Conservation (phyloP, 2,113 vertebrate genomes). For the Cichladusa arquata region DNA sequence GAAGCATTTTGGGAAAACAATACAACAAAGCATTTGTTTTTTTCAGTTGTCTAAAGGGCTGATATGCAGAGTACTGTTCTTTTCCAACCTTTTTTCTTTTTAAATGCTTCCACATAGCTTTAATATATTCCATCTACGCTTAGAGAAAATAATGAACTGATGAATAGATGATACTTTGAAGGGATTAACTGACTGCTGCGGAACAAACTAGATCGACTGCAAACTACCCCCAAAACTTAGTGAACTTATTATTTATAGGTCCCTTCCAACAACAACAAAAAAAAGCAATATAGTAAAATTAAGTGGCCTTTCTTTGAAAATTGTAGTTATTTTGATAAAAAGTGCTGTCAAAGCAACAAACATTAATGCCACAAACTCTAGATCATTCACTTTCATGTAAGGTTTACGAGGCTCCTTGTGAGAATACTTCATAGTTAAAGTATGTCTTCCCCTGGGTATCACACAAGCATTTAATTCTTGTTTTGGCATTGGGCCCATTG, state of each 20-base stretch:
- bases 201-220: slow-evolving; percentile 32
- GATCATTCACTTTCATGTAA: slow-evolving; percentile 22
- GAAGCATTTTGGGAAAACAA: slow-evolving; percentile 2
- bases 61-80: not conserved
- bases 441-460: slow-evolving; percentile 55
- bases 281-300: slow-evolving; percentile 62
- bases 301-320: slow-evolving; percentile 55
- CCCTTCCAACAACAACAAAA: not conserved
- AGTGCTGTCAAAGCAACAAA: slow-evolving; percentile 60
- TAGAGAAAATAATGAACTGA: slow-evolving; percentile 45
- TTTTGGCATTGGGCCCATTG: slow-evolving; percentile 46
- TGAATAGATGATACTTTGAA: slow-evolving; percentile 27
- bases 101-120: slow-evolving; percentile 43
- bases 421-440: slow-evolving; percentile 62
- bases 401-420: slow-evolving; percentile 33
- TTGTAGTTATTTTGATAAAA: slow-evolving; percentile 68
- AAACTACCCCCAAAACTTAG: slow-evolving; percentile 30
- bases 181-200: slow-evolving; percentile 24
- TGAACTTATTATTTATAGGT: slow-evolving; percentile 54
- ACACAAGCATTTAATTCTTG: slow-evolving; percentile 65
- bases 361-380: not conserved
- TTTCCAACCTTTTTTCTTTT: slow-evolving; percentile 8
- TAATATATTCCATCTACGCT: slow-evolving; percentile 22
- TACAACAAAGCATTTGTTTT: not conserved
- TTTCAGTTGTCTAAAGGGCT: not conserved